These are phyloP conservation scores for Drosophila lacertosa DNA, from an alignment of 1,140 invertebrate species.

Conservation along the genomic window DNA sequence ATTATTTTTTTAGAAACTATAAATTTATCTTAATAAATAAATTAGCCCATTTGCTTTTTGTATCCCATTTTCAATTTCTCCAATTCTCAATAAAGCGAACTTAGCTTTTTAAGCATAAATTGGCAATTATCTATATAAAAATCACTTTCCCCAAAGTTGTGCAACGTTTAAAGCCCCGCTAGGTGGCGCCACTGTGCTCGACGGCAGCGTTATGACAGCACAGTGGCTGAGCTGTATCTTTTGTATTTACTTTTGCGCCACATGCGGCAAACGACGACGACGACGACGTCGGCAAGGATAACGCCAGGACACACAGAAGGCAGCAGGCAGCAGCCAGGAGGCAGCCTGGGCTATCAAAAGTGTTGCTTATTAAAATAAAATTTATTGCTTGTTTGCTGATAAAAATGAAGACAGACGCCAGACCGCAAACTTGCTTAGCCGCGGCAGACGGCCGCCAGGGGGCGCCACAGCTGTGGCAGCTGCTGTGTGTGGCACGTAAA, in stretches of 20 bases:
- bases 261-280: conserved; percentile 27
- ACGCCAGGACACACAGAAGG: not conserved
- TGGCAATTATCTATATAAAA: not conserved
- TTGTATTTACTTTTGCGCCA: conserved; percentile 68
- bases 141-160: not conserved
- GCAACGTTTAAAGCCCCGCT: not conserved
- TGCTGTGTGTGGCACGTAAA: conserved; percentile 52
- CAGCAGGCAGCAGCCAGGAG: not conserved
- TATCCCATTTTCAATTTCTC: too few relatives aligned
- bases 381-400: conserved; percentile 80
- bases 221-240: conserved; percentile 58
- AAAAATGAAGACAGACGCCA: conserved; percentile 70
- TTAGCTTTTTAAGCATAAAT: too few relatives aligned
- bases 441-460: conserved; percentile 1
- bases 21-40: too few relatives aligned
- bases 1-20: too few relatives aligned
- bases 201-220: conserved; percentile 57
- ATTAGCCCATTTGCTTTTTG: too few relatives aligned
- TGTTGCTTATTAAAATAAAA: conserved; percentile 81
- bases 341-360: conserved; percentile 67
- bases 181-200: conserved; percentile 42
- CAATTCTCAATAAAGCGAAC: too few relatives aligned
- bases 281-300: not conserved
- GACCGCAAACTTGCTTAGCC: conserved; percentile 8
- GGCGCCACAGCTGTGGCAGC: conserved; percentile 9